Evolutionary conservation across 1,140 invertebrate species (phyloP).

Genomic region (Mya arenaria): DNA sequence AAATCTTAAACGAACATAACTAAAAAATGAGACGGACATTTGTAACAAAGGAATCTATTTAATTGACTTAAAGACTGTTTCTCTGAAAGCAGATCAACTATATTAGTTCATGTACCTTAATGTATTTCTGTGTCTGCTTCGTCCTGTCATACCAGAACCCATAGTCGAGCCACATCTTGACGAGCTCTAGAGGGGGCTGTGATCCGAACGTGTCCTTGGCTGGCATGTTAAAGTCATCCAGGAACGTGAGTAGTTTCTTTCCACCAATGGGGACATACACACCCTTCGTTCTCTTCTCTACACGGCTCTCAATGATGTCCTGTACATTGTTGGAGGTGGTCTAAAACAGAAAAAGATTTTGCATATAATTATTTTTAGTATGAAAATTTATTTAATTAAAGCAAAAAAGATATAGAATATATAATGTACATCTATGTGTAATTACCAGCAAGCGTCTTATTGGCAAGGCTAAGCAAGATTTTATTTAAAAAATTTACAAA

Average conservation of each 20-base stretch:
- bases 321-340: conserved; percentile 88
- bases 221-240: conserved; percentile 96
- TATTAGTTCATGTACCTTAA: conserved; percentile 85
- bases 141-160: conserved; percentile 89
- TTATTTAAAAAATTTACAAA: no score
- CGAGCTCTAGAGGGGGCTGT: conserved; percentile 91
- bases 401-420: no score
- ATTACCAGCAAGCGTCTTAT: no score
- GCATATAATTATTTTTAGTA: background rate
- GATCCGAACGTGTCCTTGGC: conserved; percentile 92
- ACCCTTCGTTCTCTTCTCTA: conserved; percentile 92
- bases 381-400: background rate
- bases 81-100: no score
- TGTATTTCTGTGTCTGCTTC: conserved; percentile 88
- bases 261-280: conserved; percentile 88
- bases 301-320: conserved; percentile 88
- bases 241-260: conserved; percentile 91
- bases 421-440: no score
- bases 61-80: no score
- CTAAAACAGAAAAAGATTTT: conserved; percentile 74
- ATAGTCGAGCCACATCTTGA: conserved; percentile 93
- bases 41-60: background rate
- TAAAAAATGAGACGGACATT: background rate
- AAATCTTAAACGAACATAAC: background rate
- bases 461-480: no score